Conservation (phyloP, 2,113 vertebrate genomes). For the Turdus rufiventris region DNA sequence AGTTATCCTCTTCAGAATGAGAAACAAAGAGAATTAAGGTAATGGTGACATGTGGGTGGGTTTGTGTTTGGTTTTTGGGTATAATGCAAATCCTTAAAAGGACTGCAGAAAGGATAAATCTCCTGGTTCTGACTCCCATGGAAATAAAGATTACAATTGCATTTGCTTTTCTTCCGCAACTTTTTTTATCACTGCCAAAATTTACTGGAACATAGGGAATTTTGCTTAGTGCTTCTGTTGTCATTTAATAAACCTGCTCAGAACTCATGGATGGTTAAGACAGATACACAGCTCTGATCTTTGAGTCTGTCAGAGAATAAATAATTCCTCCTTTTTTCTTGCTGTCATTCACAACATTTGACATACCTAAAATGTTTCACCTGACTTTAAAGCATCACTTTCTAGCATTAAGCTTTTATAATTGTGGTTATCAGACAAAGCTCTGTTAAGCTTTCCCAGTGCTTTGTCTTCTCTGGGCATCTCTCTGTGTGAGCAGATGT, state of each 20-base stretch:
- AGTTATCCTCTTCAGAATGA: background rate
- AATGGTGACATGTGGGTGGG: fast-evolving
- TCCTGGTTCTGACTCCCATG: background rate
- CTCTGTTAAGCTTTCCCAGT: background rate
- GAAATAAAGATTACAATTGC: background rate
- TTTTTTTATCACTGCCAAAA: background rate
- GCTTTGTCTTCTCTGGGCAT: background rate
- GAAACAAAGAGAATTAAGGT: background rate
- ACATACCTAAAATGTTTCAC: background rate
- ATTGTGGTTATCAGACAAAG: background rate
- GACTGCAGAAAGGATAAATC: background rate
- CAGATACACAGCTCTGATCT: background rate
- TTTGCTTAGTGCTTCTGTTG: background rate
- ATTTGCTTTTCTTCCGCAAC: background rate
- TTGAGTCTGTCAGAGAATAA: background rate
- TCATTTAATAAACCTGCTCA: background rate
- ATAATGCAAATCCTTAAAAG: background rate
- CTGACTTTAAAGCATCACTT: background rate
- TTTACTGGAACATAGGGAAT: background rate
- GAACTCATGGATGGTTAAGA: background rate
- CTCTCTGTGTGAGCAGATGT: background rate
- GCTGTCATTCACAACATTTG: background rate
- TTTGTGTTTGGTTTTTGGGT: background rate
- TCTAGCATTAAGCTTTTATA: background rate
- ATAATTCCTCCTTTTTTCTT: background rate